Evolutionary conservation across 2,888 invertebrate species (phyloP), one percentile per base, ranked within the genome.

Genomic region (Coelinius sp.): DNA sequence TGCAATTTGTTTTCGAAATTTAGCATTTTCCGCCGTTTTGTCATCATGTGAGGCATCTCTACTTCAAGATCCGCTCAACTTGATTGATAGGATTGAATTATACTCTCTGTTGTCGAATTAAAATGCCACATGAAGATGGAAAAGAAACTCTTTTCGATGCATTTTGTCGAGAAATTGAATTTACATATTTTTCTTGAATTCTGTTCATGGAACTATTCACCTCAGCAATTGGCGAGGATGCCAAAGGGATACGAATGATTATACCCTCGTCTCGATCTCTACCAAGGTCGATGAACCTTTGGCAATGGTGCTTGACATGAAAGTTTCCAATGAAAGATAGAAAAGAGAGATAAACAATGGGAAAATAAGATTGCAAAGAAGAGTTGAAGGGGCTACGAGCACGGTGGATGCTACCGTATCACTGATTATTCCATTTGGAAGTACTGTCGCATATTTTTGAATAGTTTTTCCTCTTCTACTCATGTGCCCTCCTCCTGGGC

Each of bases 361-460:
- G 70, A 74, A 68, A 59, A 70, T 68, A 74, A 64, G 70, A 62
- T 46, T 41, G 68, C 59, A 63, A 62, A 12, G 69, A 71, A 68
- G 73, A 68, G 71, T 52, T 73, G 75, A 71, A 70, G 68, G 73
- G 70, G 63, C 73, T 80, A 31, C 31, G 59, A 53, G 53, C 53
- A 25, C 25, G 80, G 79, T n/a, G 81, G 53, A 24, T 53, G 20
- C 81, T 79, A 81, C 79, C 83, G 81, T 83, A 82, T 83, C 83
- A 81, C 84, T 83, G 84, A 84, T 84, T 82, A 84, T 84, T 84
- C 82, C 83, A 84, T 84, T 84, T 82, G 80, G 80, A 77, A 81
- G 78, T 78, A 79, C 77, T 79, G 80, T 81, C 78, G 80, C 79
- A 68, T 68, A 79, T 79, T 78, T 82, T 78, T 83, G 82, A 84